These are phyloP conservation scores for Calephelis perditalis DNA, from an alignment of 2,888 invertebrate genomes.

Conservation along the genomic window DNA sequence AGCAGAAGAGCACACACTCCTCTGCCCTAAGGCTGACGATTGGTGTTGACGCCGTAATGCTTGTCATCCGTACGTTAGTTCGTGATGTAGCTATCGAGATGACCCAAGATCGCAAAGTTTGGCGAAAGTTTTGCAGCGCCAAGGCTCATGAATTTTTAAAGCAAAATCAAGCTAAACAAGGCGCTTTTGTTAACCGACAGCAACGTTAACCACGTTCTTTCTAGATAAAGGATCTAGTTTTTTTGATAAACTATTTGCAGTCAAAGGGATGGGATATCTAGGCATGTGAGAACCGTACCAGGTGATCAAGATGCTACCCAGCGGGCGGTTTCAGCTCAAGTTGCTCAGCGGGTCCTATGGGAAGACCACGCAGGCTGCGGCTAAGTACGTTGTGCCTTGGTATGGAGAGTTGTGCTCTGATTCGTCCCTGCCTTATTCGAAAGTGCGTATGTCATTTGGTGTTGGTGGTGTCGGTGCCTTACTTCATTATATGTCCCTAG, in stretches of 20 bases:
- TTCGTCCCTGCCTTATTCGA: too few species aligned
- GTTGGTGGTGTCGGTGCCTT: too few species aligned
- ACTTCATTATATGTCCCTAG: rapidly evolving
- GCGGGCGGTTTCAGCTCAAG: conserved; percentile 22
- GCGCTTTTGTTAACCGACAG: background rate
- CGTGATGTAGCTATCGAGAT: conserved; percentile 24
- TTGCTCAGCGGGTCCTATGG: conserved; percentile 8
- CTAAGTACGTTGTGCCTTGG: background rate
- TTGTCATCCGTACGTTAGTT: conserved; percentile 19
- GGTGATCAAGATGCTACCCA: conserved; percentile 15
- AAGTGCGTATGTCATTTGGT: too few species aligned
- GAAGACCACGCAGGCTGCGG: too few species aligned
- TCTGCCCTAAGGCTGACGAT: conserved; percentile 22
- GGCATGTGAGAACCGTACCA: conserved; percentile 20
- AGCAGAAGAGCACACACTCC: conserved; percentile 20
- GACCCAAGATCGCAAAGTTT: conserved; percentile 14
- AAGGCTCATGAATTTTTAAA: background rate
- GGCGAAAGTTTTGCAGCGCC: background rate
- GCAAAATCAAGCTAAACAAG: background rate
- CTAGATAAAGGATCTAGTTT: conserved; percentile 1
- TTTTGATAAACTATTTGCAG: conserved; percentile 15
- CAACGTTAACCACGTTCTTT: background rate
- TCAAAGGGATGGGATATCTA: conserved; percentile 15
- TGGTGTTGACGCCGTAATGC: conserved; percentile 21
- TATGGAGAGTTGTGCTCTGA: background rate